These are phyloP conservation scores for Onchidella celtica DNA, from an alignment of 2,888 invertebrate species.

Conservation along the genomic window DNA sequence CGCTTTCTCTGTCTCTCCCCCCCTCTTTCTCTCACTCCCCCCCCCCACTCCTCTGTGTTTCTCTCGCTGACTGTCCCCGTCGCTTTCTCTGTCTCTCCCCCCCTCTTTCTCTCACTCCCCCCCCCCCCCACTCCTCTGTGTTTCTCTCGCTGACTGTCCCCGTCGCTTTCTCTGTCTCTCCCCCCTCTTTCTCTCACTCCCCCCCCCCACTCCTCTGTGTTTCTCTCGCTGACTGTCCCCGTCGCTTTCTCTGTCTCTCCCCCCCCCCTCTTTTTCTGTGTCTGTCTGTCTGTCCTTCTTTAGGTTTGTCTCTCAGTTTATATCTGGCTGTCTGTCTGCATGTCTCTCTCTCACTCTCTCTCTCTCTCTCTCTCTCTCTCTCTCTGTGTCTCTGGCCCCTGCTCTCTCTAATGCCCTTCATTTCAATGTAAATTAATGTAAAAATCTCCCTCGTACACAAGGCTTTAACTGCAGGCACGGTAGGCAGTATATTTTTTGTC, in stretches of 20 bases:
- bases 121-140: slow-evolving; percentile 18
- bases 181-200: slow-evolving; percentile 4
- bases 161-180: background rate
- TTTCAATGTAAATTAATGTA: too few species aligned
- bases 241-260: too few species aligned
- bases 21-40: background rate
- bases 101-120: slow-evolving; percentile 3
- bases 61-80: background rate
- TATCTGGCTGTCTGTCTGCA: background rate
- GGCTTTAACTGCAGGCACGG: too few species aligned
- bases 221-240: background rate
- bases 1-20: background rate
- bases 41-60: background rate
- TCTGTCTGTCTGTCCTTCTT: slow-evolving; percentile 13
- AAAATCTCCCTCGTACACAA: too few species aligned
- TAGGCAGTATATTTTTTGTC: too few species aligned
- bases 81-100: background rate
- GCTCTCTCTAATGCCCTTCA: background rate
- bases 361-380: background rate
- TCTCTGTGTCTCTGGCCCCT: too few species aligned
- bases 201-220: background rate
- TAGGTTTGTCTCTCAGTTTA: background rate
- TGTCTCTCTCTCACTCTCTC: slow-evolving; percentile 23
- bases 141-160: background rate
- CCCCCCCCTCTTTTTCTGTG: background rate